phyloP scores from a whole-genome alignment of 2,113 vertebrate species.

The Nipponia nippon region DNA sequence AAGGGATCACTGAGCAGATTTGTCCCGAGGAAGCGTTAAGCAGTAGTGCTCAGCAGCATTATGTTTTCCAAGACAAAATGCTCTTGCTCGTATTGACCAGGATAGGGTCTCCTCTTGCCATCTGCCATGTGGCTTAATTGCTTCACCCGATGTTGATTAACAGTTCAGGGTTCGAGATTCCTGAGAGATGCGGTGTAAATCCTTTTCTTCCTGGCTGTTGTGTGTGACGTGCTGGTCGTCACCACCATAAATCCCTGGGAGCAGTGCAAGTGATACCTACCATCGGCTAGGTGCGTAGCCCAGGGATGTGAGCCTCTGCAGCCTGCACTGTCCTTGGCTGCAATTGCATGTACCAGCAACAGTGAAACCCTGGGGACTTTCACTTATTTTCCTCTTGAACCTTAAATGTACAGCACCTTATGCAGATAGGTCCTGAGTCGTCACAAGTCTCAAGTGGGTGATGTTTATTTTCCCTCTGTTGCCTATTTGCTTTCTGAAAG shows the following conservation, averaged over 20 bases:
- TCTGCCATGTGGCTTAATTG: not conserved
- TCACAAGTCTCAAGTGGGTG: not conserved
- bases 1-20: not conserved
- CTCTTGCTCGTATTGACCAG: not conserved
- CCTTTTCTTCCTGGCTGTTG: not conserved
- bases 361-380: not conserved
- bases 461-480: constrained; percentile 30
- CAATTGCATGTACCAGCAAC: not conserved
- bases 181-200: not conserved
- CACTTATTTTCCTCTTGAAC: not conserved
- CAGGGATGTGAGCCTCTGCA: not conserved
- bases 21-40: fast-evolving
- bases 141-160: not conserved
- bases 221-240: fast-evolving
- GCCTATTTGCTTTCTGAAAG: not conserved
- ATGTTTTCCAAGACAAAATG: not conserved
- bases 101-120: not conserved
- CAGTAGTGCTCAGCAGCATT: not conserved
- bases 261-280: fast-evolving
- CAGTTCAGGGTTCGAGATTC: not conserved
- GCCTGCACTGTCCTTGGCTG: not conserved
- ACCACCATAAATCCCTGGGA: not conserved
- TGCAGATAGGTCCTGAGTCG: not conserved
- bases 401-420: not conserved
- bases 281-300: fast-evolving